phyloP scores from a whole-genome alignment of 2,113 vertebrate genomes.

The Tetrax tetrax region DNA sequence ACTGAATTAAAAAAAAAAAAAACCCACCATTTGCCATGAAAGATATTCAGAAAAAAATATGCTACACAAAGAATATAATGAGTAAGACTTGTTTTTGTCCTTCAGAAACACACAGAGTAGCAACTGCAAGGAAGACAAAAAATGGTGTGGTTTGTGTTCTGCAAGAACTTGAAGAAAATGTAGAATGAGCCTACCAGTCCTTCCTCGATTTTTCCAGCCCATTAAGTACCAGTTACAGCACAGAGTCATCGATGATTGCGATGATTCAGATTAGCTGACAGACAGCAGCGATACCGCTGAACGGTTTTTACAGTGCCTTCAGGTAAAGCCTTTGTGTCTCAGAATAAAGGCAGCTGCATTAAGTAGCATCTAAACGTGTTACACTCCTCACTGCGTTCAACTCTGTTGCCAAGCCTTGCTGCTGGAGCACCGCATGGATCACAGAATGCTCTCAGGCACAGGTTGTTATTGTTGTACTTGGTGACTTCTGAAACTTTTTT shows the following conservation, averaged over 20 bases:
- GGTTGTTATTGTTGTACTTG: not conserved
- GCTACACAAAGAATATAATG: not conserved
- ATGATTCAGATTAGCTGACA: not conserved
- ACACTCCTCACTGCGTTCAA: fast-evolving
- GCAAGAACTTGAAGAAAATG: not conserved
- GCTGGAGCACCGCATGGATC: not conserved
- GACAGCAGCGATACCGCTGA: not conserved
- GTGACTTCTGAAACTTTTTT: not conserved
- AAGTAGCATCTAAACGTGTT: not conserved
- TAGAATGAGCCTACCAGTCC: not conserved
- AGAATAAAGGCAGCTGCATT: not conserved
- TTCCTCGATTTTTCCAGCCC: slow-evolving; percentile 6
- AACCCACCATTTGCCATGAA: not conserved
- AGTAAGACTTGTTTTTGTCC: not conserved
- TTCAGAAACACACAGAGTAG: not conserved
- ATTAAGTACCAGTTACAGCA: slow-evolving; percentile 1
- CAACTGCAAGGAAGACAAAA: not conserved
- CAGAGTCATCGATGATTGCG: not conserved
- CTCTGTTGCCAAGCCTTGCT: not conserved
- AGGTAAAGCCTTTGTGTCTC: slow-evolving; percentile 23
- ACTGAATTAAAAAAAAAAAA: not conserved
- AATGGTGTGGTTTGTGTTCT: not conserved
- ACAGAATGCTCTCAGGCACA: not conserved
- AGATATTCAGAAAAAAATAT: not conserved
- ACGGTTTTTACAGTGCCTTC: not conserved